Percentiles rank a stretch among this genome's conserved stretches.
phyloP scores from a whole-genome alignment of 2,113 vertebrate species.

The Vanacampus margaritifer region DNA sequence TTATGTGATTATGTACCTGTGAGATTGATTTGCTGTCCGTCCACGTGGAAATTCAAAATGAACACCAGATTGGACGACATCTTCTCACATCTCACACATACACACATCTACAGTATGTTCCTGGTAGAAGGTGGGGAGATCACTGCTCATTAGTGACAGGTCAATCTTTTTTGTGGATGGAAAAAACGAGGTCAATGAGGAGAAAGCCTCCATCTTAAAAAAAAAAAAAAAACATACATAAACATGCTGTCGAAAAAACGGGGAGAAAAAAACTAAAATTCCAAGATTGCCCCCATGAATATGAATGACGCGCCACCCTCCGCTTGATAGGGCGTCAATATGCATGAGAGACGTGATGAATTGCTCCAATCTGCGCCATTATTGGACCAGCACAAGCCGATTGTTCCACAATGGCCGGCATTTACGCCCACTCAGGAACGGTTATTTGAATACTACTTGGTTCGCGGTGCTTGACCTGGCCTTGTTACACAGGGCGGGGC shows the following conservation, averaged over 20 bases:
- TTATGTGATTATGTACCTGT: conserved; percentile 52
- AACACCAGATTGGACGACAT: conserved; percentile 42
- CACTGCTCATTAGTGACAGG: too few relatives aligned
- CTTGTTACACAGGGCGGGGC: conserved; percentile 48
- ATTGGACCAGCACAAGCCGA: conserved; percentile 52
- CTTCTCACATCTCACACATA: conserved; percentile 12
- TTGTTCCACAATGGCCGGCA: conserved; percentile 58
- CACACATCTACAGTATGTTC: too few relatives aligned
- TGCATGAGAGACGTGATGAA: conserved; percentile 65
- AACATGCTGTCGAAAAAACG: background rate
- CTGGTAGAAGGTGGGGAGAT: too few relatives aligned
- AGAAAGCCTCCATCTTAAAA: too few relatives aligned
- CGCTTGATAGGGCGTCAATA: conserved; percentile 48
- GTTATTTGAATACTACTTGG: conserved; percentile 50
- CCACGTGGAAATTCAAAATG: conserved; percentile 57
- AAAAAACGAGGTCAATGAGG: too few relatives aligned
- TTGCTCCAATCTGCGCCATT: conserved; percentile 50
- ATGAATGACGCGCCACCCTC: conserved; percentile 51
- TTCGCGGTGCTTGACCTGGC: conserved; percentile 26
- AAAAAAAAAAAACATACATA: background rate
- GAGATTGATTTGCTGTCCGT: conserved; percentile 60
- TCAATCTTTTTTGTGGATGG: too few relatives aligned
- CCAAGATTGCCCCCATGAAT: conserved; percentile 63
- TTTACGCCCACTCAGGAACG: conserved; percentile 40
- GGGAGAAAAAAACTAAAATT: conserved; percentile 38